Conservation (phyloP, 2,888 invertebrate species). For the Conistra vaccinii region DNA sequence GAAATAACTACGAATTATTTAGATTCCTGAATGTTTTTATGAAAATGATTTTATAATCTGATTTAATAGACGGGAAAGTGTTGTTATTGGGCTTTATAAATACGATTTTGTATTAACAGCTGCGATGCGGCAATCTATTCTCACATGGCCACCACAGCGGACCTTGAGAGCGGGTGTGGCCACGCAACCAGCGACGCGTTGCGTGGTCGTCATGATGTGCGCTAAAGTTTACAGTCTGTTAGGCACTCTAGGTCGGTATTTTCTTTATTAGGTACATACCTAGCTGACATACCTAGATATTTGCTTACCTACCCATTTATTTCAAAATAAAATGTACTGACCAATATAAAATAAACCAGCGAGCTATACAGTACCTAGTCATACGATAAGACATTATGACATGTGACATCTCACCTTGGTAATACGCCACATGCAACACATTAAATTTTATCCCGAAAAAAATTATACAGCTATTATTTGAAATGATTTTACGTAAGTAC, state of each 20-base stretch:
- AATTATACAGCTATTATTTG: too few relatives aligned
- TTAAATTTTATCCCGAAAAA: too few relatives aligned
- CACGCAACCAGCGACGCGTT: constrained; percentile 50
- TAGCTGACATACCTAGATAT: too few relatives aligned
- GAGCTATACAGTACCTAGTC: too few relatives aligned
- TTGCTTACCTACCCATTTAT: too few relatives aligned
- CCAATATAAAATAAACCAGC: too few relatives aligned
- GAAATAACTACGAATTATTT: background rate
- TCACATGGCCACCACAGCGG: constrained; percentile 65
- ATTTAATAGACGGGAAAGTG: constrained; percentile 28
- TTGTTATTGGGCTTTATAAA: constrained; percentile 27
- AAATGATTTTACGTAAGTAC: too few relatives aligned
- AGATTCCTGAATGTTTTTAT: constrained; percentile 7
- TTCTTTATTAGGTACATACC: too few relatives aligned
- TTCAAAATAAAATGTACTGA: too few relatives aligned
- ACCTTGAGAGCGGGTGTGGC: constrained; percentile 74
- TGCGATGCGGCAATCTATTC: constrained; percentile 72
- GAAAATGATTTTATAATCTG: constrained; percentile 1
- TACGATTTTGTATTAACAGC: constrained; percentile 70
- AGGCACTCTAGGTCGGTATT: background rate
- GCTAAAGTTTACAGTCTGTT: background rate
- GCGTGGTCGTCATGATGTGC: background rate
- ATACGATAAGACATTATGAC: too few relatives aligned
- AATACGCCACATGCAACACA: too few relatives aligned
- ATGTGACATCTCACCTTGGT: too few relatives aligned